Base-by-base conservation (phyloP, 1,140 invertebrate genomes). In the Pseudomyrmex cubaensis region DNA sequence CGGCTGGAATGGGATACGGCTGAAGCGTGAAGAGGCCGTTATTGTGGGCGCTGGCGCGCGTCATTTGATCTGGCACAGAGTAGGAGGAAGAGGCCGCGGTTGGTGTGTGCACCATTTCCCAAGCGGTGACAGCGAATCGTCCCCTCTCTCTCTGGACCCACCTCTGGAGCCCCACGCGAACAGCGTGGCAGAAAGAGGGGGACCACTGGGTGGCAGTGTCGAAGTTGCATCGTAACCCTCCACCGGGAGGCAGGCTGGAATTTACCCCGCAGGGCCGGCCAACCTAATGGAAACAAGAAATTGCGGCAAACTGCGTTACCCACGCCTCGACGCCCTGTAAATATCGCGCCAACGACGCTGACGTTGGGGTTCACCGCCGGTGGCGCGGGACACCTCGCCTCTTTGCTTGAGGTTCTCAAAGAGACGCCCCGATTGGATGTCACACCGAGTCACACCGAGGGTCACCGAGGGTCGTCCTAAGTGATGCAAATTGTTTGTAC, bases 231-330 rank as follows among this genome's bases (percentile, higher is more conserved):
- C 35, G 86, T 89, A 90, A 89, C 78, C 85, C 87, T 86, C 82
- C 66, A 61, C 72, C 80, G 85, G 66, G 80, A 83, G 85, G 61
- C 77, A 89, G 90, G 91, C 89, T 90, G 90, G 90, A 92, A 92
- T 93, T 90, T 92, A 92, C 91, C 93, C 94, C 91, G 92, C 91
- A 92, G 94, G 35, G 93, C 93, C 91, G 91, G 90, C 92, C 92
- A 92, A 92, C 93, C 91, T 94, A 94, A 94, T 94, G 93, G 93
- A 94, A 94, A 94, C 94, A 94, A 94, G 93, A 94, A 94, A 94
- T 94, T 94, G 94, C 91, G 89, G 90, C 92, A 94, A 94, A 94
- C 93, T 93, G 90, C 90, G 91, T 94, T 94, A 94, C 86, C 89
- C 85, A 93, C 92, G 93, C 92, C 89, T 93, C 91, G 89, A 88